These are phyloP conservation scores for Rhabdophis nuchalis DNA, from an alignment of 2,797 vertebrate species.

Conservation along the genomic window DNA sequence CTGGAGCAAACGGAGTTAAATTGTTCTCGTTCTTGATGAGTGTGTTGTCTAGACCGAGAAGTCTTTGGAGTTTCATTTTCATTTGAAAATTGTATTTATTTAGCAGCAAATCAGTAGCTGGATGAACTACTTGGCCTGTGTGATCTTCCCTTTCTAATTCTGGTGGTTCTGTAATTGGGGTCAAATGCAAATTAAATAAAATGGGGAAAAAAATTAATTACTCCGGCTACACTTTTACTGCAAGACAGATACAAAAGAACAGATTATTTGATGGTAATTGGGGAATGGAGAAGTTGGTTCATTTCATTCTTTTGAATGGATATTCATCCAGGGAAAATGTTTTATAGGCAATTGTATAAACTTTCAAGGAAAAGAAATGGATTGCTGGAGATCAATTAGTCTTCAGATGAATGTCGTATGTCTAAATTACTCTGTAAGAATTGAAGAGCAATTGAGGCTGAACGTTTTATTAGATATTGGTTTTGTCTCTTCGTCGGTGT, in stretches of 20 bases:
- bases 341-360: not conserved
- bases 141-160: conserved; percentile 25
- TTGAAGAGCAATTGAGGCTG: not conserved
- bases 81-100: not conserved
- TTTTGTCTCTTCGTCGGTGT: not conserved
- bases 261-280: conserved; percentile 5
- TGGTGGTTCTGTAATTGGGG: not conserved
- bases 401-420: not conserved
- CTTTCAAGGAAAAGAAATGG: not conserved
- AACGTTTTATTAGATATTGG: not conserved
- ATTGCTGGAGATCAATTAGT: conserved; percentile 7
- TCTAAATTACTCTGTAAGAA: not conserved
- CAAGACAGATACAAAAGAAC: not conserved
- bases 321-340: not conserved
- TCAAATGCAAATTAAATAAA: conserved; percentile 14
- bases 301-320: not conserved
- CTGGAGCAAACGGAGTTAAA: not conserved
- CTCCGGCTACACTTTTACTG: conserved; percentile 8
- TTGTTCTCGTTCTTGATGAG: not conserved
- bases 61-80: not conserved
- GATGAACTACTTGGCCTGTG: not conserved
- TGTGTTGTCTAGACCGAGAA: not conserved
- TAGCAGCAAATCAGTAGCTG: not conserved
- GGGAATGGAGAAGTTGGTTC: conserved; percentile 8
- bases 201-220: not conserved